These are phyloP conservation scores for Aythya baeri DNA, from an alignment of 2,113 vertebrate genomes.

Conservation along the genomic window DNA sequence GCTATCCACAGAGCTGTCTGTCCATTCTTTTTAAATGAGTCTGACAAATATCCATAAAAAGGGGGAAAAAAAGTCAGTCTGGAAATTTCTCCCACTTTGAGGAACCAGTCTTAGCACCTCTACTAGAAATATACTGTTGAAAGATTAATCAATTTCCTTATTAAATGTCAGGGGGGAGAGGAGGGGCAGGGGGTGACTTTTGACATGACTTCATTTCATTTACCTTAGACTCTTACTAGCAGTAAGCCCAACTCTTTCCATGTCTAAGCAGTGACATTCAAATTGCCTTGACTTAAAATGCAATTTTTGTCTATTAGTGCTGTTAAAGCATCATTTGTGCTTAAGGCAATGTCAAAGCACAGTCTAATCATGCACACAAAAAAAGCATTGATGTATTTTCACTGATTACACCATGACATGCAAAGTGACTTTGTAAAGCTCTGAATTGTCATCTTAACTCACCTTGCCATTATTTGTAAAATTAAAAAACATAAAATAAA, in stretches of 20 bases:
- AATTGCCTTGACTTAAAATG: conserved; percentile 28
- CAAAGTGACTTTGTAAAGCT: conserved; percentile 13
- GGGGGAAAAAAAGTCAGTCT: neutral
- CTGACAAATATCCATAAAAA: neutral
- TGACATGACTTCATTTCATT: neutral
- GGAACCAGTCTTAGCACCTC: neutral
- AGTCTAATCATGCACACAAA: neutral
- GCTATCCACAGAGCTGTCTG: neutral
- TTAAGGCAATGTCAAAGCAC: conserved; percentile 31
- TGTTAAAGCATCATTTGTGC: conserved; percentile 32
- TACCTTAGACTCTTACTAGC: neutral
- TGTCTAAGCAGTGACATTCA: neutral
- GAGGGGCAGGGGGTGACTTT: neutral
- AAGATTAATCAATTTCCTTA: neutral
- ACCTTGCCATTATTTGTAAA: neutral
- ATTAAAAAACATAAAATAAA: neutral
- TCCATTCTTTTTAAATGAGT: neutral
- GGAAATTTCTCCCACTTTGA: neutral
- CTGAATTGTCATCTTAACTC: neutral
- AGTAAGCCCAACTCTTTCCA: neutral
- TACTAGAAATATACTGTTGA: neutral
- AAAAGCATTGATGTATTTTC: neutral
- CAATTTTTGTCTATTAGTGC: conserved; percentile 27
- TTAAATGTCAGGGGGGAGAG: neutral
- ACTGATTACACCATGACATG: neutral